Base-by-base conservation (phyloP, 2,113 vertebrate species). In the Microtus montanus region DNA sequence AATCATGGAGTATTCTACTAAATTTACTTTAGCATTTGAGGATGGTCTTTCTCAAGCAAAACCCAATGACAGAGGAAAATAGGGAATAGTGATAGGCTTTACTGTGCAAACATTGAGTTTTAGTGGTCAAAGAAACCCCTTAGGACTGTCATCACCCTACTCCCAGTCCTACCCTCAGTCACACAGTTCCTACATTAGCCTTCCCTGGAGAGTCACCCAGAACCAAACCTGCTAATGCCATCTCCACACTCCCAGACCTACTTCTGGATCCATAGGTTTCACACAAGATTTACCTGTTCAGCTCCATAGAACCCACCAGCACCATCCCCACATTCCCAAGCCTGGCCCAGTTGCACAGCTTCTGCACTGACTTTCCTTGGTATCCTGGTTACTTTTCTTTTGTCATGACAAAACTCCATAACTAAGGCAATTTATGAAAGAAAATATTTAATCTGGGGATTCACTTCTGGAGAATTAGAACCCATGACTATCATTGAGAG, bases 21-120 rank as follows among this genome's bases (percentile, higher is more conserved):
- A 73, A 83, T 54, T 74, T 63, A 77, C 70, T 94, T 97, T 89
- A 63, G 28, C 33, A 79, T 92, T 54, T 66, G 6, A 77, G 74
- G 38, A 77, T 30, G 74, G 24, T 47, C 38, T 77, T 75, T 26
- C 22, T 75, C 14, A 77, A 47, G 22, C 5, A 77, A 77, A 77
- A 2, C 22, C n/a, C 22, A 3, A 47, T 47, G 74, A 12, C 41
- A 47, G 74, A 77, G 38, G 28, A 2, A 28, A 28, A 58, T 58
- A 58, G 17, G 1, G 20, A 58, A 58, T 58, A 58, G 54, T 58
- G 17, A 77, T 26, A 77, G 38, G 10, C 12, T 77, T 77, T 77
- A 28, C 41, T 47, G 22, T 47, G 47, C 5, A 89, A 93, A 90
- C 78, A 94, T 4, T 87, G 63, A 70, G 38, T 54, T 82, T 74